phyloP scores from a whole-genome alignment of 2,888 invertebrate species.

The Dioctria linearis region DNA sequence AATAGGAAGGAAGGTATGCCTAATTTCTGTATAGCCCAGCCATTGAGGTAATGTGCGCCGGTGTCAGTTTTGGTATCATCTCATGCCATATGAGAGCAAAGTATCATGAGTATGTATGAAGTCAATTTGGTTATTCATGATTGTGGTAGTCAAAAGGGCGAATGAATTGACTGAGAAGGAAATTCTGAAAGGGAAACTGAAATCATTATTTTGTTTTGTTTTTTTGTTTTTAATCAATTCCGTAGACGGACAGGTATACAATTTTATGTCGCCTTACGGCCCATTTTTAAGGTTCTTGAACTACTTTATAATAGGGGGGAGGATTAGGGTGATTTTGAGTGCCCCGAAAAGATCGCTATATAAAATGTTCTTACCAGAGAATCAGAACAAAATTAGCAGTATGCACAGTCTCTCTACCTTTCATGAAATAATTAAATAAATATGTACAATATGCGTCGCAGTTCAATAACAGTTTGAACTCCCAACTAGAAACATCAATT shows the following conservation, averaged over 20 bases:
- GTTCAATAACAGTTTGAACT: too few relatives aligned
- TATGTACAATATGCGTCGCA: too few relatives aligned
- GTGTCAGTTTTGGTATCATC: background rate
- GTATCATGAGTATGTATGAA: conserved; percentile 15
- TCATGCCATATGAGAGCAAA: background rate
- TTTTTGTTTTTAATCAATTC: conserved; percentile 18
- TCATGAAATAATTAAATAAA: too few relatives aligned
- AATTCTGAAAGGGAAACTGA: conserved; percentile 52
- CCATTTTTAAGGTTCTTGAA: conserved; percentile 46
- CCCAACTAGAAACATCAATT: too few relatives aligned
- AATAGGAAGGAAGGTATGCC: background rate
- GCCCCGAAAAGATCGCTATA: too few relatives aligned
- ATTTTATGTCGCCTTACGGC: conserved; percentile 45
- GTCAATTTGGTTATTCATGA: background rate
- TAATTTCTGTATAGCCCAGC: background rate
- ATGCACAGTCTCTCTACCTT: too few relatives aligned
- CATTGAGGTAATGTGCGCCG: conserved; percentile 21
- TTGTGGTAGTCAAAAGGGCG: conserved; percentile 28
- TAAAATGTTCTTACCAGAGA: too few relatives aligned
- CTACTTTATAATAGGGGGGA: conserved; percentile 10
- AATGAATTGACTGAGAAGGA: conserved; percentile 41
- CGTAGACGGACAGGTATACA: conserved; percentile 50
- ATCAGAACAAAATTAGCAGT: too few relatives aligned
- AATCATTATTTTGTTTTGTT: conserved; percentile 30
- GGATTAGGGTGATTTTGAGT: background rate